A percentile compares a stretch with the other conserved stretches of the same genome.
phyloP scores from a whole-genome alignment of 2,113 vertebrate genomes.

The Prolemur simus region DNA sequence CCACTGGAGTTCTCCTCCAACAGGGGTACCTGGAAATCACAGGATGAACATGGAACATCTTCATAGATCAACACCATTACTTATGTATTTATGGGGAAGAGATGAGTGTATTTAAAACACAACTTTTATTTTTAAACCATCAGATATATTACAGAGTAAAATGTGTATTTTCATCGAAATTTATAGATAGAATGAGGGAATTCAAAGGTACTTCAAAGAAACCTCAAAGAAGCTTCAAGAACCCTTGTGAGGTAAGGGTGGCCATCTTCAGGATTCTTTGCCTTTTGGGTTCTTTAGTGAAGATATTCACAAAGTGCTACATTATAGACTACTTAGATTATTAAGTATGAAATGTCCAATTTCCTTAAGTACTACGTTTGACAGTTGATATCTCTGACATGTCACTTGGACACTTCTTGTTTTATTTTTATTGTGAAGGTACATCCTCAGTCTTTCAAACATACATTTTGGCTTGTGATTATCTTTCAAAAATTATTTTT shows the following conservation, averaged over 20 bases:
- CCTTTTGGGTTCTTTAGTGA: not conserved
- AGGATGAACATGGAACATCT: not conserved
- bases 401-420: too few species aligned
- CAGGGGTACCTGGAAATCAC: not conserved
- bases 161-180: not conserved
- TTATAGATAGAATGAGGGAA: not conserved
- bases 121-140: not conserved
- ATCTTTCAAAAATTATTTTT: too few species aligned
- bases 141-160: not conserved
- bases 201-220: not conserved
- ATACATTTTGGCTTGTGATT: too few species aligned
- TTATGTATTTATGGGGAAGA: not conserved
- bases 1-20: not conserved
- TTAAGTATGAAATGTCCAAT: too few species aligned
- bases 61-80: not conserved
- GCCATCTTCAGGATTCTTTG: not conserved
- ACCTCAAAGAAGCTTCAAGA: not conserved
- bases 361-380: too few species aligned
- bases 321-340: too few species aligned
- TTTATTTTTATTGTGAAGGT: too few species aligned
- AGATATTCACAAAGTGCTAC: not conserved
- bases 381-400: too few species aligned
- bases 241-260: not conserved
- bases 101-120: constrained; percentile 7
- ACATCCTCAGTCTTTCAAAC: too few species aligned